Conservation (phyloP, 2,113 vertebrate genomes). For the Lepus europaeus region DNA sequence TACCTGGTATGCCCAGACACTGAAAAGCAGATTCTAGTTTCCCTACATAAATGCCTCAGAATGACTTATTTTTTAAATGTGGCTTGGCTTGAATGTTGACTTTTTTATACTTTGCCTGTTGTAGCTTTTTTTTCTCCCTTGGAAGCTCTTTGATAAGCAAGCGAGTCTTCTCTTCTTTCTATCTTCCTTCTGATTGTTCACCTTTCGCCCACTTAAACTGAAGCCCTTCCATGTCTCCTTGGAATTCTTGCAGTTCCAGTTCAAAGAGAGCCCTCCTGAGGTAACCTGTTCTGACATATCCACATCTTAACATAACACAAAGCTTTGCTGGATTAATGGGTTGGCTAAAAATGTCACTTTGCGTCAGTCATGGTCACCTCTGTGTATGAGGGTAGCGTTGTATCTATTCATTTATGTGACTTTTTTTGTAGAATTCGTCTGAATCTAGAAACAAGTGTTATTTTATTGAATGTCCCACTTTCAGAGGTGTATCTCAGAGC, state of each 20-base stretch:
- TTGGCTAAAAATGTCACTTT: slow-evolving; percentile 61
- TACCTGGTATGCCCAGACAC: background rate
- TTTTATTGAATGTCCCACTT: slow-evolving; percentile 73
- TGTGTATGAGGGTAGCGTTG: background rate
- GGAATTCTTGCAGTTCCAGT: slow-evolving; percentile 72
- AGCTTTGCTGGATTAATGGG: slow-evolving; percentile 76
- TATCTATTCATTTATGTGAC: slow-evolving; percentile 64
- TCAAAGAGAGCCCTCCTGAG: slow-evolving; percentile 75
- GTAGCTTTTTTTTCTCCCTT: background rate
- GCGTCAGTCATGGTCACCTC: slow-evolving; percentile 62
- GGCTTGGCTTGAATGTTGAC: slow-evolving; percentile 63
- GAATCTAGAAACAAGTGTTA: slow-evolving; percentile 68
- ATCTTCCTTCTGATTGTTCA: slow-evolving; percentile 55
- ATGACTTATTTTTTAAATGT: slow-evolving; percentile 56
- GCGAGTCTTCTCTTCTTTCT: slow-evolving; percentile 62
- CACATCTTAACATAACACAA: slow-evolving; percentile 73
- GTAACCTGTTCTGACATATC: slow-evolving; percentile 65
- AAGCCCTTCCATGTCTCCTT: slow-evolving; percentile 70
- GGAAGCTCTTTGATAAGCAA: slow-evolving; percentile 64
- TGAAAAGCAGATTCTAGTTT: background rate
- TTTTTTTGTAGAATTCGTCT: slow-evolving; percentile 55
- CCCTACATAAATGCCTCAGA: background rate
- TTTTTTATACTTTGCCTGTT: slow-evolving; percentile 57
- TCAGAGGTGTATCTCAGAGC: slow-evolving; percentile 55
- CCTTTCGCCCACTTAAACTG: slow-evolving; percentile 69